Percentiles rank a stretch among this genome's conserved stretches.
Conservation (phyloP, 37 sponge, comb jelly and placozoan genomes). For the Chondrilla cf. caribensis region DNA sequence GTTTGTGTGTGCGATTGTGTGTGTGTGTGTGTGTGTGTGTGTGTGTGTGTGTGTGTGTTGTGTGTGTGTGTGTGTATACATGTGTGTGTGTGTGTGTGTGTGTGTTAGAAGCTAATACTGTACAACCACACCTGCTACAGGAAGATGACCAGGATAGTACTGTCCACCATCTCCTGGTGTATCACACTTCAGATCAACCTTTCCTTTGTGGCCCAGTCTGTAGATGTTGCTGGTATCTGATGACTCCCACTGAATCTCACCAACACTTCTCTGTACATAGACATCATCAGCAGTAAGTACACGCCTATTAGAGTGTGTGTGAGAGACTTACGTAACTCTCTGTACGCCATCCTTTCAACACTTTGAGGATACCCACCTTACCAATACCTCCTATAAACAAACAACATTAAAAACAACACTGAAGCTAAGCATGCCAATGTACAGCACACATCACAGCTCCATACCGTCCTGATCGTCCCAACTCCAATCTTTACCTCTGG, state of each 20-base stretch:
- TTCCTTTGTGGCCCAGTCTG: slow-evolving; percentile 87
- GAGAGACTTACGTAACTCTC: slow-evolving; percentile 51
- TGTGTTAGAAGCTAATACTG: neutral
- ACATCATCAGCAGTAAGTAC: too few species aligned
- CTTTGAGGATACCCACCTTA: slow-evolving; percentile 31
- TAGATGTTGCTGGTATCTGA: slow-evolving; percentile 61
- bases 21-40: neutral
- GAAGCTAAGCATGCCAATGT: neutral
- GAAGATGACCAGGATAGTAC: slow-evolving; percentile 81
- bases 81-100: neutral
- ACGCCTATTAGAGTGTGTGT: too few species aligned
- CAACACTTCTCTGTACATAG: slow-evolving; percentile 70
- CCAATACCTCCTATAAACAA: slow-evolving; percentile 57
- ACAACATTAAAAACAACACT: neutral
- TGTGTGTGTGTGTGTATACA: too few species aligned
- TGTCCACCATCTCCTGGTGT: slow-evolving; percentile 50
- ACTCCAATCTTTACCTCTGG: slow-evolving; percentile 84
- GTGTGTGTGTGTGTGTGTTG: neutral
- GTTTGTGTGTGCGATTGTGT: too few species aligned
- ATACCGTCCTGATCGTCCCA: slow-evolving; percentile 93
- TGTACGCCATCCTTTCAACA: slow-evolving; percentile 57
- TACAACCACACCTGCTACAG: slow-evolving; percentile 61
- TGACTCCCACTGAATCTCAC: slow-evolving; percentile 78
- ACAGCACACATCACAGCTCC: neutral
- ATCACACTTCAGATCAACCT: slow-evolving; percentile 77